Percentiles rank a stretch among this genome's conserved stretches.
Evolutionary conservation across 2,888 invertebrate species (phyloP).

Genomic region (Callimorpha dominula): DNA sequence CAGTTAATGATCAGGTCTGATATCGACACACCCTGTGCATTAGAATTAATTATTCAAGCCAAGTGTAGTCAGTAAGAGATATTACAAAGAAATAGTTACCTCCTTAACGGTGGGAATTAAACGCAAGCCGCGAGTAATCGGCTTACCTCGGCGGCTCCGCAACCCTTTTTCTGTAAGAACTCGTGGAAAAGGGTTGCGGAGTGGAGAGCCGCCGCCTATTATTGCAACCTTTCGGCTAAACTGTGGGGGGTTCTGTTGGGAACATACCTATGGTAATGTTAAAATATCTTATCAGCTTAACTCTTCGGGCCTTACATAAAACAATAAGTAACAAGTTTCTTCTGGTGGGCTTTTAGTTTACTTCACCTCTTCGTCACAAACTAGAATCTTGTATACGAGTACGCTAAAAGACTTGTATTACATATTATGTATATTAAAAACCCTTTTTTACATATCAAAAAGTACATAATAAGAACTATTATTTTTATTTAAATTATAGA

Average conservation of each 20-base stretch:
- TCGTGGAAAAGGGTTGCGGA: conserved; percentile 32
- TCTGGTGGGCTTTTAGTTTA: background rate
- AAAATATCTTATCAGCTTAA: background rate
- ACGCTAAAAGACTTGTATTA: too few relatives aligned
- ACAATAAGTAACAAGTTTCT: background rate
- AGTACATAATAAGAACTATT: too few relatives aligned
- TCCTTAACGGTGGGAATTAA: conserved; percentile 38
- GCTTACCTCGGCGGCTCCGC: conserved; percentile 36
- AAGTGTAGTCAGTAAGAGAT: conserved; percentile 36
- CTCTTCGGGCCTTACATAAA: background rate
- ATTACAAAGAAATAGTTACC: conserved; percentile 34
- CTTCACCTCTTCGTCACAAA: too few relatives aligned
- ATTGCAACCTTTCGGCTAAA: conserved; percentile 11
- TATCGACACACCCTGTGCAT: background rate
- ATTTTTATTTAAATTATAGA: too few relatives aligned
- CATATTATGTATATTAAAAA: too few relatives aligned
- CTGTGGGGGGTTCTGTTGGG: conserved; percentile 1
- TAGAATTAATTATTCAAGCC: background rate
- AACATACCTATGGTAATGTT: background rate
- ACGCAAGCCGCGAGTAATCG: conserved; percentile 39
- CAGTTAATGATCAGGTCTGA: too few relatives aligned
- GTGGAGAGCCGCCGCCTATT: conserved; percentile 15
- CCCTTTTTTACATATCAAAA: too few relatives aligned
- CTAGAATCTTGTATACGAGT: too few relatives aligned
- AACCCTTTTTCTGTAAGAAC: too few relatives aligned